Base-by-base conservation (phyloP, 2,113 vertebrate genomes). In the Semicossyphus pulcher region DNA sequence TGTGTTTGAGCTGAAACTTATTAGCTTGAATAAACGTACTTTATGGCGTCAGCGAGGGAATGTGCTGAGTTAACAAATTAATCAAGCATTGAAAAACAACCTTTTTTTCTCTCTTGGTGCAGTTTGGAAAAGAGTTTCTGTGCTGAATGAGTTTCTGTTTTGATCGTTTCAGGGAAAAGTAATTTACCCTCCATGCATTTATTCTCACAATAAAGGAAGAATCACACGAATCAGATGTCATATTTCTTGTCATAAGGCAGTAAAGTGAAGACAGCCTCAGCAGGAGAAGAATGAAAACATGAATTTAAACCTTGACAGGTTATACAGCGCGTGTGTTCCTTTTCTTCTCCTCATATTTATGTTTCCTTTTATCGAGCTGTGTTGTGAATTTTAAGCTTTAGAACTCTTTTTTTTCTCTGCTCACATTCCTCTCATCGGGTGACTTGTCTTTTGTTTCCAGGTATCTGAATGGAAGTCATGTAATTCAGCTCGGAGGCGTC, bases 401-500 rank as follows among this genome's bases (percentile, higher is more conserved):
- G 37, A 78, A 52, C 12, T 15, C 18, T 45, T 68, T 51, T 10
- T 18, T 20, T 84, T 48, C 39, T 61, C 23, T 41, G 18, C 4
- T 60, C 15, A 21, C 34, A 32, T 62, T 79, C 39, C 42, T 25
- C 18, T 4, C 18, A 29, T 9, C 7, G n/a, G 53, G 59, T 78
- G 15, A 31, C 32, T 34, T 29, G 10, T 58, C 74, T 80, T 71
- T 85, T 78, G 59, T 49, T 87, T 66, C 21, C 90, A 97, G 96
- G 92, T 91, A 94, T 80, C 89, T 95, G 86, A 94, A 95, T 80
- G 82, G 78, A 56, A 95, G 94, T 59, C 92, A 94, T 36, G 94
- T 97, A 39, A 85, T 97, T 29, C 95, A 96, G 77, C 86, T 97
- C 10, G 96, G 96, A 48, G 96, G 96, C 42, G 93, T 97, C 26